Percentiles rank a stretch among this genome's conserved stretches.
Conservation (phyloP, 1,140 invertebrate genomes). For the Anthonomus grandis region DNA sequence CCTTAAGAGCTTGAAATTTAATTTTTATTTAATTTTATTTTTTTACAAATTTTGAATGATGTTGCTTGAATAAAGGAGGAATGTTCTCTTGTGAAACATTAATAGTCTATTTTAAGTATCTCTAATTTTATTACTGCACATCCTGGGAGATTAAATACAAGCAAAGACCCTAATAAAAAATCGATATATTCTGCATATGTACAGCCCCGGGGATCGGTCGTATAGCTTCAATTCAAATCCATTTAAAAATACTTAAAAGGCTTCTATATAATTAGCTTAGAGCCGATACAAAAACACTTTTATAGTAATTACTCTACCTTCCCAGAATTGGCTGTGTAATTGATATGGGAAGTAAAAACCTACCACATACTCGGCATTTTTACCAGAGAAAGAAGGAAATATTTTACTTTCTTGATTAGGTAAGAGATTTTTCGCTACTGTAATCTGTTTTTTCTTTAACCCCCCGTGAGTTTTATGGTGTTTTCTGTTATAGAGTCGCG, state of each 20-base stretch:
- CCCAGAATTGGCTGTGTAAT: slow-evolving; percentile 19
- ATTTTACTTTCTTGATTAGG: slow-evolving; percentile 10
- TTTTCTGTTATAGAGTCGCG: too few species aligned
- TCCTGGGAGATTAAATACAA: background rate
- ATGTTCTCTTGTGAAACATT: too few species aligned
- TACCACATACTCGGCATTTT: slow-evolving; percentile 11
- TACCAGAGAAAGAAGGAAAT: slow-evolving; percentile 14
- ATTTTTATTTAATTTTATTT: too few species aligned
- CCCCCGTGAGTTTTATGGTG: too few species aligned
- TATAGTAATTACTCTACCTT: slow-evolving; percentile 20
- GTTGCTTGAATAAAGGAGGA: too few species aligned
- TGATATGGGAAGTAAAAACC: slow-evolving; percentile 25
- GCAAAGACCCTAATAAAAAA: background rate
- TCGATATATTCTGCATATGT: slow-evolving; percentile 2
- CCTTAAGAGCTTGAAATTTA: too few species aligned
- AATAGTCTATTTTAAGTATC: too few species aligned
- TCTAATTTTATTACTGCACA: too few species aligned
- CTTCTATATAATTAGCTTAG: slow-evolving; percentile 26
- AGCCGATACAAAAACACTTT: slow-evolving; percentile 21
- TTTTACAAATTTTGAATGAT: too few species aligned
- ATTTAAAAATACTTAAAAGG: slow-evolving; percentile 23
- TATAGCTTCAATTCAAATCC: slow-evolving; percentile 20
- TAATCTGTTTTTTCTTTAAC: too few species aligned
- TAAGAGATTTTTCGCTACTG: slow-evolving; percentile 4
- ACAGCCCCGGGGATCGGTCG: background rate